phyloP scores from a whole-genome alignment of 2,113 vertebrate species.

The Ciconia boyciana region DNA sequence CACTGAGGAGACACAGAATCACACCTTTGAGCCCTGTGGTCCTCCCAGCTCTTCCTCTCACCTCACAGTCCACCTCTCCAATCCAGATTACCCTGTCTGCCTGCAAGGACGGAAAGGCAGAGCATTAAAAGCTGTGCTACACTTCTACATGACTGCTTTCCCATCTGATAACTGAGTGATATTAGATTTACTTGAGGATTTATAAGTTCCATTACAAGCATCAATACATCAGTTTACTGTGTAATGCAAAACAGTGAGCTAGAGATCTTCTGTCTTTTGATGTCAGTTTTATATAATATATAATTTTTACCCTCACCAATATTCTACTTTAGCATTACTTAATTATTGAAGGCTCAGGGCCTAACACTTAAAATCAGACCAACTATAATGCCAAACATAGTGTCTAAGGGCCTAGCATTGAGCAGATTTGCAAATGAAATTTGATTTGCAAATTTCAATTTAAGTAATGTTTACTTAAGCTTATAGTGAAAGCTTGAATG shows the following conservation, averaged over 20 bases:
- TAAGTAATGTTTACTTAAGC: neutral
- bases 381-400: neutral
- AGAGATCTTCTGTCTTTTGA: neutral
- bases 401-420: neutral
- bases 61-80: neutral
- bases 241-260: neutral
- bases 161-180: neutral
- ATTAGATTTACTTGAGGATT: neutral
- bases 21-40: neutral
- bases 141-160: accelerated
- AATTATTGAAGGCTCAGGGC: neutral
- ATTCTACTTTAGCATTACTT: neutral
- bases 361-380: neutral
- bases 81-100: neutral
- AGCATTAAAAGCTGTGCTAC: neutral
- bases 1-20: neutral
- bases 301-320: neutral
- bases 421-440: neutral
- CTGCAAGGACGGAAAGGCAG: neutral
- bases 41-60: neutral
- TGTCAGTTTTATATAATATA: neutral
- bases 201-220: neutral
- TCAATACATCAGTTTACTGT: neutral
- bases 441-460: neutral
- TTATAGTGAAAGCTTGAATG: neutral